Evolutionary conservation across 2,113 vertebrate genomes (phyloP), one percentile per base, ranked within the genome.

Genomic region (Tachuris rubrigastra): DNA sequence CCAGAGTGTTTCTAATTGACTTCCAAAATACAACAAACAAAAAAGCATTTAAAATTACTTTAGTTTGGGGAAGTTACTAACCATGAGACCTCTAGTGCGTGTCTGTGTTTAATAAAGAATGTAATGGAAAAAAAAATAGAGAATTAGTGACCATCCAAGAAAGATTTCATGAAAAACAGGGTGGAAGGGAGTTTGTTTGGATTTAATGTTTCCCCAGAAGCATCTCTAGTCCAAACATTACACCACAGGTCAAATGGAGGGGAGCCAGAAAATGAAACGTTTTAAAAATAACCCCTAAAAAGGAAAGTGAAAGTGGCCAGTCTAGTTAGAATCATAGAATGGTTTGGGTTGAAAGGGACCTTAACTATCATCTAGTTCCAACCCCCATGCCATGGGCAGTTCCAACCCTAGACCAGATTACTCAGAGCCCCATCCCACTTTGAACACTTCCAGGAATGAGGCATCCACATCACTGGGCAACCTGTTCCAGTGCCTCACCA

Each of bases 201-300:
- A 88, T 90, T 94, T 93, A 85, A 95, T 71, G 68, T 86, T 95
- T 96, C 87, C 95, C 85, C 95, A 94, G 90, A 87, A 96, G 91
- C 95, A 97, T 92, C 87, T 95, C 75, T 93, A 91, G 65, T 94
- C 94, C 96, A 97, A 96, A 95, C 85, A 95, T 96, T 96, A 93
- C 95, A 96, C 72, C 92, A 94, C 65, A 86, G 93, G 92, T 93
- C 92, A 96, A 86, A 94, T 72, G 85, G 79, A 94, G 95, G 88
- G 92, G 59, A 96, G 76, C 92, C 93, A 96, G 85, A 67, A 93
- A 92, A 33, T 65, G 52, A 92, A 94, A 86, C 20, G 46, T 75
- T 88, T 92, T 78, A 52, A 88, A 96, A 97, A 96, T 92, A 96
- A 87, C 80, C 72, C 77, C 93, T 77, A 74, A 92, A 95, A 96